These are phyloP conservation scores for Podarcis lilfordi DNA, from an alignment of 2,797 vertebrate genomes.

Conservation along the genomic window DNA sequence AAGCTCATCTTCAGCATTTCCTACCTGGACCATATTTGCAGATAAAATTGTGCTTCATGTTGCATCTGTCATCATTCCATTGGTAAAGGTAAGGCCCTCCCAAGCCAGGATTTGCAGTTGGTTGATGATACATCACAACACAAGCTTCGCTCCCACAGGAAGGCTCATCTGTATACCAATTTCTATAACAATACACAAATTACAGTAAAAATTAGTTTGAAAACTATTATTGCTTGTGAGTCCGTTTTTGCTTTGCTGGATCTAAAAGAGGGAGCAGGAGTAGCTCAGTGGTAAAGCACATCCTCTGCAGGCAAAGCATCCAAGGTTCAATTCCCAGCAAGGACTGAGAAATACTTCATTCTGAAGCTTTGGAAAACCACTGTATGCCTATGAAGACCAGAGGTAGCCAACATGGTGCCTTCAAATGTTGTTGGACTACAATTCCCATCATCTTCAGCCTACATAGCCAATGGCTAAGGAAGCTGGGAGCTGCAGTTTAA, in stretches of 20 bases:
- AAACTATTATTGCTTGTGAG: neutral
- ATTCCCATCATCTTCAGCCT: too few relatives aligned
- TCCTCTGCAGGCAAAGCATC: neutral
- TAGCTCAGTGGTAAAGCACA: neutral
- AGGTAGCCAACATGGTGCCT: too few relatives aligned
- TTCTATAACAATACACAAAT: slow-evolving; percentile 75
- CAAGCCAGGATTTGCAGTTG: slow-evolving; percentile 88
- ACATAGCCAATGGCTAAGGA: too few relatives aligned
- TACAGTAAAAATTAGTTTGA: neutral
- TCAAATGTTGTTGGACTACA: too few relatives aligned
- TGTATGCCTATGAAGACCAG: too few relatives aligned
- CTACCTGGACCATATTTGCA: slow-evolving; percentile 93
- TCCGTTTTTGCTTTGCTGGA: neutral
- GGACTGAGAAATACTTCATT: too few relatives aligned
- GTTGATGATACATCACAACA: slow-evolving; percentile 98
- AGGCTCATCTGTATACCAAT: slow-evolving; percentile 96
- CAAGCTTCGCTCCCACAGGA: slow-evolving; percentile 97
- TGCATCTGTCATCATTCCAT: slow-evolving; percentile 98
- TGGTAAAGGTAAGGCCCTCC: slow-evolving; percentile 94
- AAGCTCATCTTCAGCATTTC: slow-evolving; percentile 20
- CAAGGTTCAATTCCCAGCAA: neutral
- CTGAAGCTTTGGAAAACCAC: neutral
- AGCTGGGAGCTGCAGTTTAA: too few relatives aligned
- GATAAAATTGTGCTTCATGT: slow-evolving; percentile 99
- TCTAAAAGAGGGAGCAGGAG: neutral